phyloP scores from a whole-genome alignment of 2,113 vertebrate species.

The Fregata magnificens region DNA sequence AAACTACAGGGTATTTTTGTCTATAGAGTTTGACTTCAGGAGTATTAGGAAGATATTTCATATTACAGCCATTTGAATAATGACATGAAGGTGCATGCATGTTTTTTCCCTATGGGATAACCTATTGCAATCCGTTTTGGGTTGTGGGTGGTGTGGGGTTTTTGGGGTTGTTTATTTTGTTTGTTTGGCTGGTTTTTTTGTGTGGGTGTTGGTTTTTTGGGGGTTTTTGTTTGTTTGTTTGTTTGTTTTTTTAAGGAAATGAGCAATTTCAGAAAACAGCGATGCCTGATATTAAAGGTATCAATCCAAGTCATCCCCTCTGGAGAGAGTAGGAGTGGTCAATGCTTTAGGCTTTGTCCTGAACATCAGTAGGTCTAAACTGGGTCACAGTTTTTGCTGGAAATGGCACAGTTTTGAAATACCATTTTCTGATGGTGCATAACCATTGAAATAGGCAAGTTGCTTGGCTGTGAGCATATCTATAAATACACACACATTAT shows the following conservation, averaged over 20 bases:
- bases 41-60: background rate
- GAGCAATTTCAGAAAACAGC: background rate
- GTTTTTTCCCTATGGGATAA: background rate
- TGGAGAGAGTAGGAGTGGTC: background rate
- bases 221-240: no score
- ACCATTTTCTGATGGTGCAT: background rate
- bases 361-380: background rate
- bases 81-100: accelerated
- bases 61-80: background rate
- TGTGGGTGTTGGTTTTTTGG: no score
- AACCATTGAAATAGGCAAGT: background rate
- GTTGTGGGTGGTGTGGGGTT: no score
- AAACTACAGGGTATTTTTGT: background rate
- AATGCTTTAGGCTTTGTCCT: background rate
- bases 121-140: accelerated
- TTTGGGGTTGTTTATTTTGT: no score
- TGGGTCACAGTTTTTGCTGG: background rate
- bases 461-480: background rate
- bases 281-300: background rate
- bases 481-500: background rate
- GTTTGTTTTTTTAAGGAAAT: background rate
- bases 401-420: background rate
- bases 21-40: no score
- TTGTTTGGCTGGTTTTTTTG: no score
- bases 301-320: background rate